Base-by-base conservation (phyloP, 1,140 invertebrate genomes). In the Papilio aristodemus region DNA sequence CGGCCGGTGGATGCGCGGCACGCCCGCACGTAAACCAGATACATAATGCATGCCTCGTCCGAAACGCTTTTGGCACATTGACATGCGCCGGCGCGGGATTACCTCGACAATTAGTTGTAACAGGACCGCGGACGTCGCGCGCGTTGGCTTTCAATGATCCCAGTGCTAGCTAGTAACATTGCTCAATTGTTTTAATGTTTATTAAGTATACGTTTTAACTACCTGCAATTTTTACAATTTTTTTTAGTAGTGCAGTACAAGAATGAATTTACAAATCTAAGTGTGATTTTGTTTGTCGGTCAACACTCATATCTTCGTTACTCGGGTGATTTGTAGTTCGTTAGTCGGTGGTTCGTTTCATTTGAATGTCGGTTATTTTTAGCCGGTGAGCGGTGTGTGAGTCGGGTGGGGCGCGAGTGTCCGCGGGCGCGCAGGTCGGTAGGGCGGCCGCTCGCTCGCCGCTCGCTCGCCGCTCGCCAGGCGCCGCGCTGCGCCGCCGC, bases 331-430 rank as follows among this genome's bases (percentile, higher is more conserved):
- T 57, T 57, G 17, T 10, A 27, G 22, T 32, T 32, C 11, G 13
- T 25, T 32, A 13, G 11, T 32, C 19, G 7, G 10, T 58, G 22
- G 2, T 27, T 32, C 22, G 19, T 32, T 58, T 32, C 8, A 32
- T 32, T 58, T 32, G 13, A 58, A 58, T 32, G 25, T 32, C 6
- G 11, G 25, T 5, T 32, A 58, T 58, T 13, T 58, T n/a, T n/a
- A 32, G 54, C 54, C 27, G 11, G 54, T 9, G 19, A 11, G 50
- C 4, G 10, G 9, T 32, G 54, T 19, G 69, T 62, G 60, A 57
- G 50, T 50, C 22, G 36, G 58, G 81, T 83, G 83, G 80, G 84
- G 71, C 68, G 58, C 67, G 27, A 32, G 27, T 32, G 27, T 32
- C 27, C 27, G 27, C 27, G 27, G 27, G 27, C 27, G 6, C 27